Conservation (phyloP, 2,888 invertebrate genomes). For the Tortrix viridana region DNA sequence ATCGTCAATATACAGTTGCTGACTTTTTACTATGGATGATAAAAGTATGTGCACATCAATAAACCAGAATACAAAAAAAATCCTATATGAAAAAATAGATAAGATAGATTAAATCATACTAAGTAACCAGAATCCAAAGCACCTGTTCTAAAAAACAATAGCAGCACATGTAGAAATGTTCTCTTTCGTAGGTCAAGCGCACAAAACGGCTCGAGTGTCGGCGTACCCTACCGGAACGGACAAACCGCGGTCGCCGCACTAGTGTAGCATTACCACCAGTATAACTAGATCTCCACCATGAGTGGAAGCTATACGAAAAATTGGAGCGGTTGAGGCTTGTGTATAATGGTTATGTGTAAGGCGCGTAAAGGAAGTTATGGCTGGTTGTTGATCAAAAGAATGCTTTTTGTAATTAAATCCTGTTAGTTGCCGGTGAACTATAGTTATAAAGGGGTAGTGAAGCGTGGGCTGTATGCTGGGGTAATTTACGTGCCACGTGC, state of each 20-base stretch:
- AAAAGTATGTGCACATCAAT: no score
- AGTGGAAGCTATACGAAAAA: neutral
- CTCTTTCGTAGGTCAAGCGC: slow-evolving; percentile 61
- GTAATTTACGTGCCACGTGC: slow-evolving; percentile 1
- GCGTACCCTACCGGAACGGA: slow-evolving; percentile 72
- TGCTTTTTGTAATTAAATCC: slow-evolving; percentile 32
- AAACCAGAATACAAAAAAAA: no score
- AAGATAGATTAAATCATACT: no score
- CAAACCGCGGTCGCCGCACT: slow-evolving; percentile 65
- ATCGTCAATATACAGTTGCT: no score
- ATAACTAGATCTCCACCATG: slow-evolving; percentile 44
- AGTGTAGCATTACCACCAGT: slow-evolving; percentile 64
- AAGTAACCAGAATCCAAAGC: slow-evolving; percentile 31
- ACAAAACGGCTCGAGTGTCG: slow-evolving; percentile 68
- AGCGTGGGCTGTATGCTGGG: slow-evolving; percentile 7
- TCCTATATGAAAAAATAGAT: no score
- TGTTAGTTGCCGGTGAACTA: slow-evolving; percentile 21
- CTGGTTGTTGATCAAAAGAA: slow-evolving; percentile 36
- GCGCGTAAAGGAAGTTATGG: slow-evolving; percentile 46
- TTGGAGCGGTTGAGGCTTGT: neutral
- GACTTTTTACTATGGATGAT: no score
- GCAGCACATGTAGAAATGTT: slow-evolving; percentile 22
- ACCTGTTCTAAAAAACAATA: slow-evolving; percentile 35
- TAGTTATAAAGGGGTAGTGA: slow-evolving; percentile 11
- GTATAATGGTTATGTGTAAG: slow-evolving; percentile 39